Percentiles rank a stretch among this genome's conserved stretches.
Evolutionary conservation across 2,797 vertebrate species (phyloP).

Genomic region (Lepilemur ruficaudatus): DNA sequence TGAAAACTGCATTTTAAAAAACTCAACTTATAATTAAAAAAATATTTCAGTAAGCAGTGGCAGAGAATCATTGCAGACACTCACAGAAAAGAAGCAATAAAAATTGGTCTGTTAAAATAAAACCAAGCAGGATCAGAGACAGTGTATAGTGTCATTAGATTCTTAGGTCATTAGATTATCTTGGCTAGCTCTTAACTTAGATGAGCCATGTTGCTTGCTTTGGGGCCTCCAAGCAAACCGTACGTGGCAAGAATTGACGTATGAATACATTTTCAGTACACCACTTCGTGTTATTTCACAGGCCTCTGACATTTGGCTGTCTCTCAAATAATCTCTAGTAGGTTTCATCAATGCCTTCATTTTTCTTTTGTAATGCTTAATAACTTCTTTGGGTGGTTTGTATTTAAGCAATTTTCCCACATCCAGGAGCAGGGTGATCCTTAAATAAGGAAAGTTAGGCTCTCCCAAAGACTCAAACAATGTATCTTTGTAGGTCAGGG

Average conservation of each 20-base stretch:
- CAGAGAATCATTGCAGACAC: conserved; percentile 54
- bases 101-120: conserved; percentile 70
- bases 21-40: conserved; percentile 36
- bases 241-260: conserved; percentile 76
- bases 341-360: conserved; percentile 66
- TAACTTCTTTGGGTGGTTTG: conserved; percentile 50
- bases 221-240: conserved; percentile 72
- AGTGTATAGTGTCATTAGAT: conserved; percentile 65
- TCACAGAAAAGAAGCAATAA: conserved; percentile 74
- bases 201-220: conserved; percentile 74
- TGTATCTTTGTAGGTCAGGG: conserved; percentile 66
- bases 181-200: conserved; percentile 71
- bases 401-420: conserved; percentile 14
- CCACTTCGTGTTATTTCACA: conserved; percentile 65
- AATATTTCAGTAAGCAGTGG: conserved; percentile 41
- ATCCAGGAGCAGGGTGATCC: conserved; percentile 10
- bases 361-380: conserved; percentile 71
- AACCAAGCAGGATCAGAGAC: conserved; percentile 63
- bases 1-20: conserved; percentile 45
- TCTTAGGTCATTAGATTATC: conserved; percentile 73
- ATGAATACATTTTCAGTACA: conserved; percentile 70
- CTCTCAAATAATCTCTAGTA: conserved; percentile 43
- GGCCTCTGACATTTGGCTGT: conserved; percentile 63
- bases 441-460: conserved; percentile 42
- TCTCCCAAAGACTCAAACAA: conserved; percentile 36